Percentiles rank a stretch among this genome's conserved stretches.
Evolutionary conservation across 2,888 invertebrate species (phyloP).

Genomic region (Helicoverpa assulta): DNA sequence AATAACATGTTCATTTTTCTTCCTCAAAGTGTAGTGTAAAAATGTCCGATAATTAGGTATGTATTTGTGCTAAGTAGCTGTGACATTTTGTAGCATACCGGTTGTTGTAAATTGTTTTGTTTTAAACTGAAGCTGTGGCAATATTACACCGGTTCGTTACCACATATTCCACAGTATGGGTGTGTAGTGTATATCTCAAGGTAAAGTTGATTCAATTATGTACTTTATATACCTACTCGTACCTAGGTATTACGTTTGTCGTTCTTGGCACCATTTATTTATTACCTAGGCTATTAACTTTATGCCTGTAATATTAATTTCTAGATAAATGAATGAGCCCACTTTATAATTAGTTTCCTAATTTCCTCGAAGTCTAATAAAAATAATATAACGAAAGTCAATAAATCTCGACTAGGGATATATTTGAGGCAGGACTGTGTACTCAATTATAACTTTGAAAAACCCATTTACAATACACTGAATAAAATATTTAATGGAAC

Average conservation of each 20-base stretch:
- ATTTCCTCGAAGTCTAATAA: neutral
- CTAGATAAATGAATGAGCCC: no score
- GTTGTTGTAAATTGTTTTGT: slow-evolving; percentile 15
- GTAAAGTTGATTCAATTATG: slow-evolving; percentile 67
- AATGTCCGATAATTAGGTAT: neutral
- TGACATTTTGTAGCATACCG: slow-evolving; percentile 8
- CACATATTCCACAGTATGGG: slow-evolving; percentile 46
- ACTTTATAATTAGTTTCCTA: no score
- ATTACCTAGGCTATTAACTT: slow-evolving; percentile 22
- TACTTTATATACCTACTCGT: neutral
- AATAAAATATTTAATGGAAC: slow-evolving; percentile 15
- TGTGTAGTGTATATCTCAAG: slow-evolving; percentile 64
- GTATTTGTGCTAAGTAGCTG: slow-evolving; percentile 6
- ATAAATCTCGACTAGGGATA: neutral
- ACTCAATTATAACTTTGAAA: slow-evolving; percentile 24
- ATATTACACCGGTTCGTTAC: slow-evolving; percentile 53
- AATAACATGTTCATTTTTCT: neutral
- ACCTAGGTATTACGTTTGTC: slow-evolving; percentile 6
- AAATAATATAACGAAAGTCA: neutral
- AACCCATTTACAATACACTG: slow-evolving; percentile 9
- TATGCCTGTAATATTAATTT: neutral
- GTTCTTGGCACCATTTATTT: slow-evolving; percentile 44
- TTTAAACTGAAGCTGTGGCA: slow-evolving; percentile 42
- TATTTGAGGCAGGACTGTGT: slow-evolving; percentile 1
- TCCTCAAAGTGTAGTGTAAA: slow-evolving; percentile 17